These are phyloP conservation scores for Malurus leucopterus DNA, from an alignment of 2,797 vertebrate species.

Conservation along the genomic window DNA sequence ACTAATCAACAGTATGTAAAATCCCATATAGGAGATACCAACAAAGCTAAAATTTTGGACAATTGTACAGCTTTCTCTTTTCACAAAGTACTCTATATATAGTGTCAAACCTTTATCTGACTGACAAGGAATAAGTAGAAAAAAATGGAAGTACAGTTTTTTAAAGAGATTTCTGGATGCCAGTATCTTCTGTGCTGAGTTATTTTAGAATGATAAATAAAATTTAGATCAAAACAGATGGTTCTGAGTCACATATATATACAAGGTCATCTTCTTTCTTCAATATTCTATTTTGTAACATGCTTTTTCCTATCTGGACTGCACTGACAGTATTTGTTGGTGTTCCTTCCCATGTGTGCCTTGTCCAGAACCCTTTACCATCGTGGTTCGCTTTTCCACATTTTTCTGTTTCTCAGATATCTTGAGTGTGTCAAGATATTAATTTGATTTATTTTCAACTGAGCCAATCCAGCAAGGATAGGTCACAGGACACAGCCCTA, in stretches of 20 bases:
- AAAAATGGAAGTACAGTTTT: neutral
- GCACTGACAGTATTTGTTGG: neutral
- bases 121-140: neutral
- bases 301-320: neutral
- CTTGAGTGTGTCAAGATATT: neutral
- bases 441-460: neutral
- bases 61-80: neutral
- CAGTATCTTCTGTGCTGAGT: neutral
- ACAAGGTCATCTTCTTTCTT: constrained; percentile 25
- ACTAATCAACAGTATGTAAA: neutral
- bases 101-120: neutral
- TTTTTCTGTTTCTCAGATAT: neutral
- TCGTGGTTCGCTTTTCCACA: neutral
- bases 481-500: neutral
- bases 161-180: neutral
- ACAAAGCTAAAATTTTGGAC: neutral
- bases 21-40: neutral
- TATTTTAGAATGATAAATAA: constrained; percentile 24
- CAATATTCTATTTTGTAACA: neutral
- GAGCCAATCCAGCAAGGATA: neutral
- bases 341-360: neutral
- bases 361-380: neutral
- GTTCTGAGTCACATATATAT: constrained; percentile 22
- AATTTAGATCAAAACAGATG: constrained; percentile 29
- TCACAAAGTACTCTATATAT: neutral